Conservation (phyloP, 2,113 vertebrate genomes). For the Vidua chalybeata region DNA sequence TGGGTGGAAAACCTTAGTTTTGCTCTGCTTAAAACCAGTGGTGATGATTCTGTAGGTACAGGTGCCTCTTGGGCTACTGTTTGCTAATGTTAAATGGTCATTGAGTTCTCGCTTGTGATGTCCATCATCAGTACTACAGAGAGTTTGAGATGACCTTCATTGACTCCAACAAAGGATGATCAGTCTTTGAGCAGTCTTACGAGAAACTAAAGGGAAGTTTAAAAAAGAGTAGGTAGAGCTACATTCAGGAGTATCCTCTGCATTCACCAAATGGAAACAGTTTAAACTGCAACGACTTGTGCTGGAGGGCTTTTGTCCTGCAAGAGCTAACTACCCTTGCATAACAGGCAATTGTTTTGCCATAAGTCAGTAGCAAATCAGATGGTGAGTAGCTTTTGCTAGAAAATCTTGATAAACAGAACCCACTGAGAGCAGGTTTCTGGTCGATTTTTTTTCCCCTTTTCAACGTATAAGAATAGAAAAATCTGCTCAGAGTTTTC, state of each 20-base stretch:
- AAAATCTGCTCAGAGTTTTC: background rate
- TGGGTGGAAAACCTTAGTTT: background rate
- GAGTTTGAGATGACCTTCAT: background rate
- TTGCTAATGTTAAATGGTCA: background rate
- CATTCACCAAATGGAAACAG: background rate
- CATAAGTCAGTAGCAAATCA: background rate
- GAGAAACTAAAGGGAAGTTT: background rate
- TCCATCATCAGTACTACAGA: background rate
- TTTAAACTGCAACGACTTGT: background rate
- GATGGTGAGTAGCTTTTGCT: background rate
- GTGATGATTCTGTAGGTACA: background rate
- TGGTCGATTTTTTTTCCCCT: fast-evolving
- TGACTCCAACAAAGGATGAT: background rate
- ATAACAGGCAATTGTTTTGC: background rate
- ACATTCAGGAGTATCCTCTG: background rate
- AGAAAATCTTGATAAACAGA: background rate
- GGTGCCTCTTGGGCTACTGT: background rate
- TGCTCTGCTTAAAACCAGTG: background rate
- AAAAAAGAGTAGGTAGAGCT: background rate
- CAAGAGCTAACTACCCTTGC: background rate
- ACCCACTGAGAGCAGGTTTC: background rate
- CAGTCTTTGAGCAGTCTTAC: background rate
- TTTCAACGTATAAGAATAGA: background rate
- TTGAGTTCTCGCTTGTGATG: background rate
- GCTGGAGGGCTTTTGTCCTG: background rate